These are phyloP conservation scores for Quadroppia sp. DNA, from an alignment of 2,888 invertebrate species.

Conservation along the genomic window DNA sequence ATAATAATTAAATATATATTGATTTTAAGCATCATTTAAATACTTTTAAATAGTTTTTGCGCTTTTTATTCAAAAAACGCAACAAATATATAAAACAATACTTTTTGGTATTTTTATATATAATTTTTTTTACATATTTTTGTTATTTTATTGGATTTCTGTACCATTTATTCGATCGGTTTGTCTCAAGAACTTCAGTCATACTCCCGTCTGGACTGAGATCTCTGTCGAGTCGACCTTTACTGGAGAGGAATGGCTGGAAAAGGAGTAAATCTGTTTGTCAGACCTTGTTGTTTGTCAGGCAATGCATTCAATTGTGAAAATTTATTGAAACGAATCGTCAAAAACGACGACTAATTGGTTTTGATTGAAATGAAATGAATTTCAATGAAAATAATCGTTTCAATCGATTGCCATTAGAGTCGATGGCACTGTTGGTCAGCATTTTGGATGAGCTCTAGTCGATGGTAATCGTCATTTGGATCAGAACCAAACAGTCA, in stretches of 20 bases:
- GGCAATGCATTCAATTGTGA: neutral
- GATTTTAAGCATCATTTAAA: conserved; percentile 29
- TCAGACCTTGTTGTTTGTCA: neutral
- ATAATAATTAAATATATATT: neutral
- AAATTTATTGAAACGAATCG: neutral
- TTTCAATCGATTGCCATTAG: neutral
- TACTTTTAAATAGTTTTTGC: neutral
- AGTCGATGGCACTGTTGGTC: conserved; percentile 16
- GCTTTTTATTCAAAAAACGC: neutral
- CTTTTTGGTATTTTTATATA: neutral
- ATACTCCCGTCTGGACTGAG: conserved; percentile 28
- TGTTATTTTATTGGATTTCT: conserved; percentile 19
- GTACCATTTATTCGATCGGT: conserved; percentile 30
- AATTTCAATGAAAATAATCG: no score
- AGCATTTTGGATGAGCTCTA: neutral
- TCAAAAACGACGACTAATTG: neutral
- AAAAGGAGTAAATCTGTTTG: conserved; percentile 24
- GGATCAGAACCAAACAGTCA: neutral
- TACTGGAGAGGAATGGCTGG: conserved; percentile 14
- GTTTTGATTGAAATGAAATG: neutral
- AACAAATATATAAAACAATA: neutral
- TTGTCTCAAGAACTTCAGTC: conserved; percentile 33
- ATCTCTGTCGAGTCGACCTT: conserved; percentile 24
- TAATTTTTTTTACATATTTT: neutral
- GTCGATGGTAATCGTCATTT: neutral